Percentiles rank a stretch among this genome's conserved stretches.
Evolutionary conservation across 1,140 invertebrate species (phyloP).

Genomic region (Leucophenga varia): DNA sequence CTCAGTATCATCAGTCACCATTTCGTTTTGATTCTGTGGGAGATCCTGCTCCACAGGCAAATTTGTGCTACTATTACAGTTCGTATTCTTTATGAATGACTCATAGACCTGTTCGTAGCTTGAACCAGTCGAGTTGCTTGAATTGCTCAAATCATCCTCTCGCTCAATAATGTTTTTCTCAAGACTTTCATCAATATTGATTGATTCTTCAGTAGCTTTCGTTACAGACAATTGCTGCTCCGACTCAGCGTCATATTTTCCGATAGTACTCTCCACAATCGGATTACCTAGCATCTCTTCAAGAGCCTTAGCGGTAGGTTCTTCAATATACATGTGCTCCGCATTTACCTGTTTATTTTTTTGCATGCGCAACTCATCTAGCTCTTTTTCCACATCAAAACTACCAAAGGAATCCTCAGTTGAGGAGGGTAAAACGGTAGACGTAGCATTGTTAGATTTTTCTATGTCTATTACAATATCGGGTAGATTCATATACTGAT

Average conservation of each 20-base stretch:
- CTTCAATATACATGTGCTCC: conserved; percentile 12
- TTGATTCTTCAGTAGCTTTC: too few species aligned
- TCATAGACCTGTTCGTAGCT: conserved; percentile 49
- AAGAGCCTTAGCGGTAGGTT: conserved; percentile 16
- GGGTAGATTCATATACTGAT: conserved; percentile 36
- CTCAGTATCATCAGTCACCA: conserved; percentile 9
- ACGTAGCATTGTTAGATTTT: conserved; percentile 23
- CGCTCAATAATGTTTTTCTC: too few species aligned
- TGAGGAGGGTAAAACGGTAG: neutral
- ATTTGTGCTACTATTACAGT: too few species aligned
- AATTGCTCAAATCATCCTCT: conserved; percentile 37
- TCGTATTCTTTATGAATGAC: conserved; percentile 44
- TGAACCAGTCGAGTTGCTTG: conserved; percentile 44
- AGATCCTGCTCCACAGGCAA: conserved; percentile 5
- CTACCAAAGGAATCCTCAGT: conserved; percentile 35
- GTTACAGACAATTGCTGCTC: too few species aligned
- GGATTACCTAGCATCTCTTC: conserved; percentile 31
- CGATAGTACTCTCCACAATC: too few species aligned
- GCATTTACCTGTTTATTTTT: conserved; percentile 15
- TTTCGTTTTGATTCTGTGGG: conserved; percentile 10
- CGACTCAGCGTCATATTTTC: too few species aligned
- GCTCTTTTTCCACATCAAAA: conserved; percentile 50
- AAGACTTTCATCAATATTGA: too few species aligned
- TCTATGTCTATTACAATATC: conserved; percentile 54
- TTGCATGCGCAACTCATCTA: conserved; percentile 39